Base-by-base conservation (phyloP, 2,113 vertebrate species). In the Syngnathus typhle region DNA sequence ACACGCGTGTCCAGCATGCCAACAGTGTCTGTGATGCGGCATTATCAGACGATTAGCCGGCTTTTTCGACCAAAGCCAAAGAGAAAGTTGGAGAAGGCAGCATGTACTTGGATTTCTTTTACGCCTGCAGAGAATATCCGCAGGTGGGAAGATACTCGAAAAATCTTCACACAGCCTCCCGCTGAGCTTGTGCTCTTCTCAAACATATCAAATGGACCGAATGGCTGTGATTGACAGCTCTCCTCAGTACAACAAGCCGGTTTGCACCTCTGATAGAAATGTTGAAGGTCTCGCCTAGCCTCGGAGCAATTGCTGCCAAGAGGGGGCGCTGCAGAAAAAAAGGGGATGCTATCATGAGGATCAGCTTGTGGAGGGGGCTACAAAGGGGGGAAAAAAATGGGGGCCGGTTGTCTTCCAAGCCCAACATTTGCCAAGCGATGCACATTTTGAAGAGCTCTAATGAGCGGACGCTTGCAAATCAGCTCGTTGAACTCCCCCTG, bases 1-100 rank as follows among this genome's bases (percentile, higher is more conserved):
- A 43, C 41, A 12, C 41, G 1, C 55, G 51, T 77, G 67, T 46
- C 75, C 39, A 61, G 67, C 67, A 74, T 67, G 63, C 64, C 78
- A 62, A 72, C 68, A 67, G 56, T 1, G 43, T 75, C 69, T 51
- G 15, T 51, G 18, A 8, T 51, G 19, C 3, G 7, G 7, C 55
- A 63, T 81, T 70, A 83, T 85, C 68, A 81, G 77, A 65, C 60
- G 58, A 79, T 83, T 80, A 82, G 60, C 62, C 62, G 58, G 77
- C 43, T 46, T 51, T 51, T n/a, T n/a, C 19, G 9, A 19, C n/a
- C 47, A n/a, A 19, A 19, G 19, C 10, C 7, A n/a, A 19, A 8
- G 32, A 23, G n/a, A 67, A 67, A 43, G 47, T 38, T 73, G 67
- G 71, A 27, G 38, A 39, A 52, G 54, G 37, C 8, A 15, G 64